Conservation (phyloP, 2,888 invertebrate genomes). For the Oscheius sp. region DNA sequence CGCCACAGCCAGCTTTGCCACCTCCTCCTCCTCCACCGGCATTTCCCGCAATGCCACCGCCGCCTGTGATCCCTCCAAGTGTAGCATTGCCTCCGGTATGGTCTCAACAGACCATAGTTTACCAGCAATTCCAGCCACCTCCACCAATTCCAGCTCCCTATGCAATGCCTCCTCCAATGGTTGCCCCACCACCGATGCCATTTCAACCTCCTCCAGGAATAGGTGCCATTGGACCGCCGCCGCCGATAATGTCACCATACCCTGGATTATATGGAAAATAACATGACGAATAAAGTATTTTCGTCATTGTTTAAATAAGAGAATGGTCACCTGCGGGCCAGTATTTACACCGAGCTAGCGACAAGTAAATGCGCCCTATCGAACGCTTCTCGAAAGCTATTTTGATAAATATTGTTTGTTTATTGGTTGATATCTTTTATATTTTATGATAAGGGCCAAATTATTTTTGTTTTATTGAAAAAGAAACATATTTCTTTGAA, state of each 20-base stretch:
- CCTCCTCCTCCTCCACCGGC: not conserved
- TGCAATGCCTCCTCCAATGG: not conserved
- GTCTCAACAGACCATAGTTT: not conserved
- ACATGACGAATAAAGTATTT: not conserved
- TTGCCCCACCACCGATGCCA: not conserved
- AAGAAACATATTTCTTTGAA: too few species aligned
- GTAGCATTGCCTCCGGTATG: not conserved
- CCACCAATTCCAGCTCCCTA: not conserved
- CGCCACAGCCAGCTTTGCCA: not conserved
- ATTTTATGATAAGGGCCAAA: too few species aligned
- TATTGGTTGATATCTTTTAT: too few species aligned
- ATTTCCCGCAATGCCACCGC: not conserved
- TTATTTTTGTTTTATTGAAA: too few species aligned
- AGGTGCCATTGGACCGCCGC: too few species aligned
- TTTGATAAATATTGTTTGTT: too few species aligned
- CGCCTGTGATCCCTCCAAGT: not conserved
- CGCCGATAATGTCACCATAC: not conserved
- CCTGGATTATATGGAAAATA: constrained; percentile 4
- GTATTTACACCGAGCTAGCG: not conserved
- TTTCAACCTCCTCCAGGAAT: not conserved
- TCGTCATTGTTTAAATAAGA: constrained; percentile 3
- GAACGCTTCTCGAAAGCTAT: not conserved
- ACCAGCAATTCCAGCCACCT: not conserved
- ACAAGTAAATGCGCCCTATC: not conserved
- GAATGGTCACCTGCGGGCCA: not conserved